A percentile compares a stretch with the other conserved stretches of the same genome.
These are phyloP conservation scores for Origma solitaria DNA, from an alignment of 2,113 vertebrate species.

Conservation along the genomic window DNA sequence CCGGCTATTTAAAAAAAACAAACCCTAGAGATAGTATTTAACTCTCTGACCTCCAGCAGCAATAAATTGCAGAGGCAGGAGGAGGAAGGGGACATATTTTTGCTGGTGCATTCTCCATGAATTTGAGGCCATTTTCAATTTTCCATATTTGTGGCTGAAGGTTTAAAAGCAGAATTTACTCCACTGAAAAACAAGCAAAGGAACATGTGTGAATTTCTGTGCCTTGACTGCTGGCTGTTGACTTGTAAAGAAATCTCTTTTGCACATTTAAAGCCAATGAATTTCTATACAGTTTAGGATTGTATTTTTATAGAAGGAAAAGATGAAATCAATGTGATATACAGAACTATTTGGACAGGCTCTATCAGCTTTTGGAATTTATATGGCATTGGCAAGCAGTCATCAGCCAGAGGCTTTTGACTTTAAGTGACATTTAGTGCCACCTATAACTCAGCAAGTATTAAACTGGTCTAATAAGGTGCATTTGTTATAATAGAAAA, in stretches of 20 bases:
- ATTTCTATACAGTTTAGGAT: background rate
- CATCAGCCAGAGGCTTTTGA: background rate
- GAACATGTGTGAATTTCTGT: background rate
- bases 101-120: background rate
- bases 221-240: background rate
- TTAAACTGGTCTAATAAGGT: background rate
- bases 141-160: background rate
- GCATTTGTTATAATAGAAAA: background rate
- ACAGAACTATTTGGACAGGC: background rate
- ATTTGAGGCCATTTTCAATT: background rate
- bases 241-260: background rate
- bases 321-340: background rate
- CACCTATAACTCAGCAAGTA: background rate
- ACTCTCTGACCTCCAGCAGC: background rate
- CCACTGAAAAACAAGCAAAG: background rate
- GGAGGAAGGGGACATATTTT: background rate
- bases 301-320: background rate
- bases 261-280: background rate
- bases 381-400: background rate
- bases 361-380: background rate
- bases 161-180: background rate
- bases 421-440: background rate
- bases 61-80: background rate
- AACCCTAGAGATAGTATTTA: background rate
- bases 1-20: background rate